Evolutionary conservation across 1,140 invertebrate species (phyloP).

Genomic region (Drosophila tani): DNA sequence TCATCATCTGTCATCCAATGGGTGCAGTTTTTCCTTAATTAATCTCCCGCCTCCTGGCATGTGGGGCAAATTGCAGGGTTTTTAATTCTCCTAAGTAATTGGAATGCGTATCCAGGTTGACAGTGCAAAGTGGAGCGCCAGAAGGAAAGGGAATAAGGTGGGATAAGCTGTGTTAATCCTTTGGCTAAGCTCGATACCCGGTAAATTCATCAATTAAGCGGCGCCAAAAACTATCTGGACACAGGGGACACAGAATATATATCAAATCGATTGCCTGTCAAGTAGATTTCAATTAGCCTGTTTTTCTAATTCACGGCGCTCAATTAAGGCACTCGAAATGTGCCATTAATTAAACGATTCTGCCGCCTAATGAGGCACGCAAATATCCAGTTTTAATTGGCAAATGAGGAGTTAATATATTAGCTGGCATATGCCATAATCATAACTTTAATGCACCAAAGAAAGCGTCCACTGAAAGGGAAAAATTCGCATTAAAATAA

Average conservation of each 20-base stretch:
- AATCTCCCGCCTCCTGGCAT: constrained; percentile 34
- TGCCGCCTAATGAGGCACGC: constrained; percentile 29
- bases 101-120: constrained; percentile 46
- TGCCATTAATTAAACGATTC: constrained; percentile 71
- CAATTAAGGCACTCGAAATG: constrained; percentile 72
- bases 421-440: neutral
- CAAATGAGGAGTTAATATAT: constrained; percentile 16
- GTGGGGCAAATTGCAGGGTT: constrained; percentile 32
- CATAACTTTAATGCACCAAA: neutral
- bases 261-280: constrained; percentile 36
- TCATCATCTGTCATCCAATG: constrained; percentile 51
- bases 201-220: constrained; percentile 14
- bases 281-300: constrained; percentile 58
- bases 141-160: constrained; percentile 23
- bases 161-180: constrained; percentile 1
- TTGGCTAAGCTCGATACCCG: no score
- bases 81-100: constrained; percentile 77
- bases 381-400: constrained; percentile 43
- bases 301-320: constrained; percentile 61
- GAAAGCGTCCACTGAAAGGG: neutral
- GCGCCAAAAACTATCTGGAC: neutral
- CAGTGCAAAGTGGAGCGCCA: constrained; percentile 27
- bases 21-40: constrained; percentile 39
- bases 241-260: neutral
- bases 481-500: constrained; percentile 33